These are phyloP conservation scores for Gryllus longicercus DNA, from an alignment of 2,888 invertebrate genomes.

Conservation along the genomic window DNA sequence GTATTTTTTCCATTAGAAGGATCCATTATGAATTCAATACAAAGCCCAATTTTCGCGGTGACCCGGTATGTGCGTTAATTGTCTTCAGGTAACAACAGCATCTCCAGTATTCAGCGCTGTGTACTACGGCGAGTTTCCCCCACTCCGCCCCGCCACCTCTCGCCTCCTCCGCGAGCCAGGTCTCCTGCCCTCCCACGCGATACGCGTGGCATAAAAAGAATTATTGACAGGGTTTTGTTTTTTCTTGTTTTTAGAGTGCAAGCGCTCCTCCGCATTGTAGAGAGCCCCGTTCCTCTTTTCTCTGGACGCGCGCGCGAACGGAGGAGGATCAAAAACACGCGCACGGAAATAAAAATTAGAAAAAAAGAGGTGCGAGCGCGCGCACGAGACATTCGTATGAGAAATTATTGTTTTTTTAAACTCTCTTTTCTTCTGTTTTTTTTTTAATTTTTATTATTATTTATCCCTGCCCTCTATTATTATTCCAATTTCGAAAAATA, in stretches of 20 bases:
- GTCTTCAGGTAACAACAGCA: background rate
- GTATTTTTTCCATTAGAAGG: no score
- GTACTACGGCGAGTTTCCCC: no score
- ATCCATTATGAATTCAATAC: no score
- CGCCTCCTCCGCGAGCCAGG: background rate
- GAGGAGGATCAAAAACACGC: background rate
- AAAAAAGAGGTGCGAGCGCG: no score
- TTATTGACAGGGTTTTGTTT: background rate
- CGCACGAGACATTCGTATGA: background rate
- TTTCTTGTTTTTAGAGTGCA: background rate
- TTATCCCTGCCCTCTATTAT: slow-evolving; percentile 28
- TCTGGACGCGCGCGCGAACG: no score
- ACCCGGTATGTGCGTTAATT: no score
- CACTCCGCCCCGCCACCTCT: background rate
- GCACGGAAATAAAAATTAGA: background rate
- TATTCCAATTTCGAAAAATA: slow-evolving; percentile 32
- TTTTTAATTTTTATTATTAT: slow-evolving; percentile 22
- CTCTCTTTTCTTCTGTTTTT: slow-evolving; percentile 4
- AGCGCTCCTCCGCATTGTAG: background rate
- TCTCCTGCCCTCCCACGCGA: background rate
- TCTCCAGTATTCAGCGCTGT: background rate
- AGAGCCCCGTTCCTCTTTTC: no score
- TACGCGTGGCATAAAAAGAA: background rate
- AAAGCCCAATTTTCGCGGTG: no score
- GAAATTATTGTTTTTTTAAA: background rate